These are phyloP conservation scores for Sesamia inferens DNA, from an alignment of 2,888 invertebrate genomes.

Conservation along the genomic window DNA sequence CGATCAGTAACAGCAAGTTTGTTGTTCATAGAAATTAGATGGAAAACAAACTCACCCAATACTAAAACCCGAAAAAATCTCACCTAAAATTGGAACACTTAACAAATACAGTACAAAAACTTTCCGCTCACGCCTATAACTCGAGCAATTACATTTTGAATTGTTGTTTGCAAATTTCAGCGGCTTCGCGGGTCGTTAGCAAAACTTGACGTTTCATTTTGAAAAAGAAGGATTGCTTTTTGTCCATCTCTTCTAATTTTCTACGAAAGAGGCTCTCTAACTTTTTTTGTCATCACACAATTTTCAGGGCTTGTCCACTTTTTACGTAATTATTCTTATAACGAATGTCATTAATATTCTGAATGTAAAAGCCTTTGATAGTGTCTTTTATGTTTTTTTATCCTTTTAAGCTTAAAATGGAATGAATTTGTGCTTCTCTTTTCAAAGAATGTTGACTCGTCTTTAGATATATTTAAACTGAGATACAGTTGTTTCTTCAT, in stretches of 20 bases:
- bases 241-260: constrained; percentile 76
- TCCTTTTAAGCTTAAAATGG: constrained; percentile 51
- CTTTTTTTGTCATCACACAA: constrained; percentile 55
- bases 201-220: constrained; percentile 81
- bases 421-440: constrained; percentile 40
- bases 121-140: constrained; percentile 45
- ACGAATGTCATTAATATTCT: constrained; percentile 68
- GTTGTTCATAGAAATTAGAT: not conserved
- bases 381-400: constrained; percentile 50
- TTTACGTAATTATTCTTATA: constrained; percentile 63
- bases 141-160: constrained; percentile 56
- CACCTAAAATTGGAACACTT: constrained; percentile 14
- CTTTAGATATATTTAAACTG: not conserved
- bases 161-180: constrained; percentile 72
- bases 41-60: not conserved
- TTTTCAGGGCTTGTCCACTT: constrained; percentile 38
- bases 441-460: constrained; percentile 3
- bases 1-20: not conserved
- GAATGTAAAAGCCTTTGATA: constrained; percentile 51
- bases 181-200: constrained; percentile 77
- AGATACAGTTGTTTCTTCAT: not conserved
- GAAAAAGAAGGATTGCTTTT: constrained; percentile 81
- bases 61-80: not conserved
- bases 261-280: constrained; percentile 66
- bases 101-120: constrained; percentile 20